phyloP scores from a whole-genome alignment of 2,797 vertebrate species.

The Danio aesculapii region DNA sequence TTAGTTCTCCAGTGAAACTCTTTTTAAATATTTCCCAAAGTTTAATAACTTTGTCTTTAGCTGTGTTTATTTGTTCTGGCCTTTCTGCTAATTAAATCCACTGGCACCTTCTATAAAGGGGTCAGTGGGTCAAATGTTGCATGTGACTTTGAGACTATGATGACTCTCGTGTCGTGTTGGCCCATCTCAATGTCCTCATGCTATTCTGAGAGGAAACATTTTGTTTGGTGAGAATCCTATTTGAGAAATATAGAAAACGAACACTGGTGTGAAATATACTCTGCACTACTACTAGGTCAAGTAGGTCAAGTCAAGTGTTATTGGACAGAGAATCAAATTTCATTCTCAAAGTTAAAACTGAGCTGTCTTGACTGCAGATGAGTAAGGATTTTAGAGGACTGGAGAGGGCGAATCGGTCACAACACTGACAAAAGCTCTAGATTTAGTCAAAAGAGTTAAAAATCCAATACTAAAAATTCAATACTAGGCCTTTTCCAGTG shows the following conservation, averaged over 20 bases:
- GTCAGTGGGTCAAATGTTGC: not conserved
- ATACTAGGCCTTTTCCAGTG: not conserved
- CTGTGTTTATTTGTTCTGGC: not conserved
- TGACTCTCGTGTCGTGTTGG: not conserved
- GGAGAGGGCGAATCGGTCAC: constrained; percentile 66
- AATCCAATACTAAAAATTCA: too few species aligned
- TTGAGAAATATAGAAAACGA: constrained; percentile 19
- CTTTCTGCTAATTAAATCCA: not conserved
- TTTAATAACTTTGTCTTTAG: too few species aligned
- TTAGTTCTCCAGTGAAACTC: too few species aligned
- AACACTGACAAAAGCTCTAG: constrained; percentile 64
- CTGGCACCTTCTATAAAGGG: not conserved
- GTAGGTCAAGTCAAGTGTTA: constrained; percentile 35
- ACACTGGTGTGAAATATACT: constrained; percentile 47
- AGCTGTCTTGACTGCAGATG: constrained; percentile 57
- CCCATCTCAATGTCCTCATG: not conserved
- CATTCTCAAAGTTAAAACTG: constrained; percentile 70
- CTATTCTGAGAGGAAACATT: constrained; percentile 49
- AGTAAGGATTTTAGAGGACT: constrained; percentile 58
- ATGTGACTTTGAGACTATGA: not conserved
- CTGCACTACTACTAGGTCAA: constrained; percentile 23
- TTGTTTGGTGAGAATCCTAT: constrained; percentile 58
- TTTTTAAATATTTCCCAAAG: too few species aligned
- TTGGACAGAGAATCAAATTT: constrained; percentile 68
- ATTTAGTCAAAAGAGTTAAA: constrained; percentile 67